Conservation (phyloP, 1,140 invertebrate genomes). For the Aphis gossypii region DNA sequence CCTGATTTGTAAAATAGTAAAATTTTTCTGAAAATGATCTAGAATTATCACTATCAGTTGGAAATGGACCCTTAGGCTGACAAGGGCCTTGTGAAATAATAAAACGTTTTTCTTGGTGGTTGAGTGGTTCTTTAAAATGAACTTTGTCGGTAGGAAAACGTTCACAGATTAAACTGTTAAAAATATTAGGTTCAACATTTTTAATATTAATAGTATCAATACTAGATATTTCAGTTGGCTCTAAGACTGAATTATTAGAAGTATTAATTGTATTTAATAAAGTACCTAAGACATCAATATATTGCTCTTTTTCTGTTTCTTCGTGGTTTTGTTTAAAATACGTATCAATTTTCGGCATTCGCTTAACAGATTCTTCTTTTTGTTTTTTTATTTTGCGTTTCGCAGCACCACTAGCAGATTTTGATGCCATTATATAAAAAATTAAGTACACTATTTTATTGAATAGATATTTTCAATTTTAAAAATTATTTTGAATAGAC, state of each 20-base stretch:
- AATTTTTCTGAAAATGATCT: conserved; percentile 38
- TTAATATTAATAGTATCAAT: conserved; percentile 32
- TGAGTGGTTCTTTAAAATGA: conserved; percentile 38
- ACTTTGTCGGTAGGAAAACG: conserved; percentile 26
- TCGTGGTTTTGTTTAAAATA: conserved; percentile 28
- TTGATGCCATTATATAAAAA: conserved; percentile 12
- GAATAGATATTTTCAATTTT: conserved; percentile 4
- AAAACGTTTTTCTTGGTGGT: conserved; percentile 39
- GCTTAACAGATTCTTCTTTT: conserved; percentile 28
- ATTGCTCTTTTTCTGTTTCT: conserved; percentile 43
- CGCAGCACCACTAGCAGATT: neutral
- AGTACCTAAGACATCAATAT: conserved; percentile 15
- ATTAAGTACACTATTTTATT: neutral
- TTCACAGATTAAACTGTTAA: conserved; percentile 35
- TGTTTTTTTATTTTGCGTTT: conserved; percentile 22
- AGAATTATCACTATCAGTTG: conserved; percentile 11
- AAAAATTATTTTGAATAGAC: conserved; percentile 10
- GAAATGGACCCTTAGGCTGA: conserved; percentile 40
- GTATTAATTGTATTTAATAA: conserved; percentile 19
- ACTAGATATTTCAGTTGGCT: conserved; percentile 16
- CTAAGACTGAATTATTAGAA: conserved; percentile 9
- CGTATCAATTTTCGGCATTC: neutral
- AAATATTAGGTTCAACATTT: conserved; percentile 39
- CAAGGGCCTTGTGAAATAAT: conserved; percentile 17
- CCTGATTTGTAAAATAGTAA: conserved; percentile 39